A percentile compares a stretch with the other conserved stretches of the same genome.
Conservation (phyloP, 2,113 vertebrate genomes). For the Apodemus speciosus region DNA sequence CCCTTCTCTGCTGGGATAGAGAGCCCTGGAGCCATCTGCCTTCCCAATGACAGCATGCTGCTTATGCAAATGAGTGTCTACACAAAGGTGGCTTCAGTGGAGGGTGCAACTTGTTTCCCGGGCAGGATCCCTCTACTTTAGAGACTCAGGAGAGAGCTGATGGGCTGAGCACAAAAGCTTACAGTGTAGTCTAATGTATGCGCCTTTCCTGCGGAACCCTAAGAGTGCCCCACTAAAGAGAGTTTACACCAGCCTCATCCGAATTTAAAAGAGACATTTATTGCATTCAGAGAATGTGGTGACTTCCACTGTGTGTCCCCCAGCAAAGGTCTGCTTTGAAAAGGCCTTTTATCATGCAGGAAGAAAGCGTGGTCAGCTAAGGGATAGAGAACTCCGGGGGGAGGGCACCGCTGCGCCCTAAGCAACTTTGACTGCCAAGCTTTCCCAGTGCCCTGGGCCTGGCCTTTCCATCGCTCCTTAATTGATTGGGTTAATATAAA, state of each 20-base stretch:
- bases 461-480: slow-evolving; percentile 82
- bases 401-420: slow-evolving; percentile 82
- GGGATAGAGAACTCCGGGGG: slow-evolving; percentile 78
- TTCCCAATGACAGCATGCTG: slow-evolving; percentile 82
- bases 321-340: slow-evolving; percentile 83
- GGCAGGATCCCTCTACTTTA: slow-evolving; percentile 82
- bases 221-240: slow-evolving; percentile 75
- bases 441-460: slow-evolving; percentile 81
- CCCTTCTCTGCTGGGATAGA: slow-evolving; percentile 34
- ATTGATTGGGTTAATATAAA: slow-evolving; percentile 88
- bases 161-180: slow-evolving; percentile 83
- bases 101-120: slow-evolving; percentile 77
- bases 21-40: slow-evolving; percentile 82
- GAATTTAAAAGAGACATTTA: slow-evolving; percentile 86
- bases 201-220: slow-evolving; percentile 83
- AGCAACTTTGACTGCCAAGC: slow-evolving; percentile 83
- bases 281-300: slow-evolving; percentile 86
- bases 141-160: slow-evolving; percentile 79
- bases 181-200: slow-evolving; percentile 87
- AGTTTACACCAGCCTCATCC: slow-evolving; percentile 73
- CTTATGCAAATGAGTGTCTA: slow-evolving; percentile 85
- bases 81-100: slow-evolving; percentile 85
- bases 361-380: slow-evolving; percentile 81
- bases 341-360: slow-evolving; percentile 86
- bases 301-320: slow-evolving; percentile 82